phyloP scores from a whole-genome alignment of 1,140 invertebrate species.

The Ceratoteleas bidentatus region DNA sequence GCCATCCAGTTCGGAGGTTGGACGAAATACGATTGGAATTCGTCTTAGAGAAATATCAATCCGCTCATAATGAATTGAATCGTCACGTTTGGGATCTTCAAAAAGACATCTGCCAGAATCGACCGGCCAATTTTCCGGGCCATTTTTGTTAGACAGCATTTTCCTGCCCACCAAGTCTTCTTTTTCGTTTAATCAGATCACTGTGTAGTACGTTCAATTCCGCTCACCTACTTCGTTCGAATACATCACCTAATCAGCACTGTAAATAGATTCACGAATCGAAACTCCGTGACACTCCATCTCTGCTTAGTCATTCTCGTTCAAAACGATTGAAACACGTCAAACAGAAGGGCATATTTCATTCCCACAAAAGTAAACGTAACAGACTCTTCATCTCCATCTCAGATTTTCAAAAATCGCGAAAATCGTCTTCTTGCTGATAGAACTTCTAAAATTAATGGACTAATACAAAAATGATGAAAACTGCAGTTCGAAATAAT shows the following conservation, averaged over 20 bases:
- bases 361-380: neutral
- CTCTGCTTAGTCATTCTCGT: conserved; percentile 23
- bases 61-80: conserved; percentile 24
- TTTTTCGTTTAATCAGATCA: conserved; percentile 34
- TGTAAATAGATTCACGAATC: conserved; percentile 50
- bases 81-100: conserved; percentile 7
- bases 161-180: no score
- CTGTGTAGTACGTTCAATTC: conserved; percentile 14
- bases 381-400: no score
- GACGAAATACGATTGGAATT: conserved; percentile 13
- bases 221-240: conserved; percentile 28
- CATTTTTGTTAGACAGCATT: neutral
- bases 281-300: conserved; percentile 24
- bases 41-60: conserved; percentile 12
- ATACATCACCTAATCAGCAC: conserved; percentile 41
- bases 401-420: neutral
- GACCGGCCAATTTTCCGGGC: conserved; percentile 4
- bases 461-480: no score
- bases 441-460: no score
- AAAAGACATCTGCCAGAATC: conserved; percentile 1
- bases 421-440: neutral
- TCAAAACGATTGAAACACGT: conserved; percentile 15
- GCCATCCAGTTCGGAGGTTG: conserved; percentile 16
- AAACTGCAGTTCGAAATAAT: no score
- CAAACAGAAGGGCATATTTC: neutral